A percentile compares a stretch with the other conserved stretches of the same genome.
phyloP scores from a whole-genome alignment of 2,888 invertebrate species.

The Caenorhabditis sp. region DNA sequence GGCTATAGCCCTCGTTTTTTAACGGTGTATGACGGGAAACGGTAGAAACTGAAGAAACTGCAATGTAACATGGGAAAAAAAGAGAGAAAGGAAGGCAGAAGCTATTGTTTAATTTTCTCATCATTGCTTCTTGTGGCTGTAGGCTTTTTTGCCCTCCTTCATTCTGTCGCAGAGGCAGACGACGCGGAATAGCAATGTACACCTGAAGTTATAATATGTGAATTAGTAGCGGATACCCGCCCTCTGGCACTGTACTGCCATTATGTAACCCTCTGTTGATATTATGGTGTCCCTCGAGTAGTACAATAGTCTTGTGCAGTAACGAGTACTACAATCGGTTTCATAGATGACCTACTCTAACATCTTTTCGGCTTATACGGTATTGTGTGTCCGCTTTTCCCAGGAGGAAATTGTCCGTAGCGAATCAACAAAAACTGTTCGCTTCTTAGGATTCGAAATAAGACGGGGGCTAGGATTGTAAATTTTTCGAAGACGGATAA shows the following conservation, averaged over 20 bases:
- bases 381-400: constrained; percentile 4
- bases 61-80: constrained; percentile 54
- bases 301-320: constrained; percentile 28
- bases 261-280: constrained; percentile 41
- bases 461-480: neutral
- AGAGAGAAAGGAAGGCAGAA: constrained; percentile 24
- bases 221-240: constrained; percentile 56
- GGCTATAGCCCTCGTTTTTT: neutral
- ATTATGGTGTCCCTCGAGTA: constrained; percentile 25
- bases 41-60: constrained; percentile 24
- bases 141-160: constrained; percentile 13
- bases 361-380: constrained; percentile 19
- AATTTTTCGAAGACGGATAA: constrained; percentile 10
- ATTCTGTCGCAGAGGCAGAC: constrained; percentile 3
- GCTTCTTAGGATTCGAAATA: neutral
- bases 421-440: constrained; percentile 8
- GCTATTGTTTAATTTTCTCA: constrained; percentile 65
- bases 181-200: constrained; percentile 45
- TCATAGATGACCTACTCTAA: constrained; percentile 41
- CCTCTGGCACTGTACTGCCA: constrained; percentile 55
- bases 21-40: constrained; percentile 31
- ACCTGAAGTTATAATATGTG: constrained; percentile 56
- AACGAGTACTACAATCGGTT: constrained; percentile 6
- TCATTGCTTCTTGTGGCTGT: constrained; percentile 35
- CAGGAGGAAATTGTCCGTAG: constrained; percentile 33